These are phyloP conservation scores for Olivierus martensii DNA, from an alignment of 1,140 invertebrate genomes.

Conservation along the genomic window DNA sequence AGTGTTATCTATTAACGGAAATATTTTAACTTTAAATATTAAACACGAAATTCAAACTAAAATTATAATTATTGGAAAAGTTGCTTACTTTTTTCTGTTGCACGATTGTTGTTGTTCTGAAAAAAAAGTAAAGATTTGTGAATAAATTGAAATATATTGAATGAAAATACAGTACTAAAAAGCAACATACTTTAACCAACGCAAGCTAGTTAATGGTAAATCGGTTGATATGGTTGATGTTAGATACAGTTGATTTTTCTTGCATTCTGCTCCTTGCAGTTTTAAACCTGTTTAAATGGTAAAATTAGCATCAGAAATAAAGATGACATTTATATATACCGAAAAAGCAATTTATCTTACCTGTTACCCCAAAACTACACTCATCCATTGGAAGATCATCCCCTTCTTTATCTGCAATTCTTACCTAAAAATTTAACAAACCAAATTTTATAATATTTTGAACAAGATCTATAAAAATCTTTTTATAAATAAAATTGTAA, in stretches of 20 bases:
- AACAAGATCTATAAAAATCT: too few relatives aligned
- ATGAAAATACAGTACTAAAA: too few relatives aligned
- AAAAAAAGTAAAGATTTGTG: too few relatives aligned
- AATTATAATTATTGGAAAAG: too few relatives aligned
- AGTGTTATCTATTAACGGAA: conserved; percentile 49
- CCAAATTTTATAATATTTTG: background rate
- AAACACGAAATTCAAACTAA: too few relatives aligned
- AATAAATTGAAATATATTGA: too few relatives aligned
- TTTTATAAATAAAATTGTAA: too few relatives aligned
- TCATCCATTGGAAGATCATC: conserved; percentile 39
- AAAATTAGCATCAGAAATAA: background rate
- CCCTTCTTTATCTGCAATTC: conserved; percentile 44
- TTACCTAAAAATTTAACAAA: conserved; percentile 29
- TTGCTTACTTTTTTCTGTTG: too few relatives aligned
- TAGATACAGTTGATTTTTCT: conserved; percentile 76
- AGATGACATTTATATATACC: background rate
- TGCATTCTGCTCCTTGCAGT: conserved; percentile 85
- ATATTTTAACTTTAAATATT: too few relatives aligned
- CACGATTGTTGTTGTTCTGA: too few relatives aligned
- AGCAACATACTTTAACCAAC: conserved; percentile 53
- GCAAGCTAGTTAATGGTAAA: conserved; percentile 68
- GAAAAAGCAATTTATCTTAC: conserved; percentile 26
- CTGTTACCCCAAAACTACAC: conserved; percentile 65
- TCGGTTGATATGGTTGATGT: conserved; percentile 90
- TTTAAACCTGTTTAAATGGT: conserved; percentile 56